phyloP scores from a whole-genome alignment of 2,113 vertebrate genomes.

The Oryzias woworae region DNA sequence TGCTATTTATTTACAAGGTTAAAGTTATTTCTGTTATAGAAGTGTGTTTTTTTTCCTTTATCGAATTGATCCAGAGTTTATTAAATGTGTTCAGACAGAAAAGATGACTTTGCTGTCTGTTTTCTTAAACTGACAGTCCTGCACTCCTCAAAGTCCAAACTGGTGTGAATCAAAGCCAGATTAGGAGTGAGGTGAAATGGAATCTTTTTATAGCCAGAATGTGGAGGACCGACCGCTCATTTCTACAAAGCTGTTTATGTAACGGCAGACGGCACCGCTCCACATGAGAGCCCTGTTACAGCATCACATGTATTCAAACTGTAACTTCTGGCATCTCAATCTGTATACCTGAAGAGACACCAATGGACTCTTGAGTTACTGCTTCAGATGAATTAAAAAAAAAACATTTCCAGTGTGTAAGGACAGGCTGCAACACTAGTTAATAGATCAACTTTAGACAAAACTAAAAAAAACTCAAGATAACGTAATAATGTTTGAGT shows the following conservation, averaged over 20 bases:
- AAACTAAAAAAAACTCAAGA: no score
- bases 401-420: no score
- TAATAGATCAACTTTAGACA: no score
- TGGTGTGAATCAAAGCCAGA: slow-evolving; percentile 41
- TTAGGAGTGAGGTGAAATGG: slow-evolving; percentile 47
- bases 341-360: slow-evolving; percentile 10
- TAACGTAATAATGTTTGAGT: no score
- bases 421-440: no score
- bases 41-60: no score
- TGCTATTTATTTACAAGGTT: no score
- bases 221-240: slow-evolving; percentile 55
- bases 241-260: slow-evolving; percentile 60
- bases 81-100: neutral
- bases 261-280: slow-evolving; percentile 41
- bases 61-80: no score
- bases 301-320: slow-evolving; percentile 27
- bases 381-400: no score
- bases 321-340: slow-evolving; percentile 23
- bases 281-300: slow-evolving; percentile 40
- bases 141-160: slow-evolving; percentile 1
- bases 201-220: slow-evolving; percentile 60
- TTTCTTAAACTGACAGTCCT: slow-evolving; percentile 4
- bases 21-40: no score
- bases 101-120: neutral
- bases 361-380: slow-evolving; percentile 11